Evolutionary conservation across 2,888 invertebrate genomes (phyloP).

Genomic region (Linnaemya vulpina): DNA sequence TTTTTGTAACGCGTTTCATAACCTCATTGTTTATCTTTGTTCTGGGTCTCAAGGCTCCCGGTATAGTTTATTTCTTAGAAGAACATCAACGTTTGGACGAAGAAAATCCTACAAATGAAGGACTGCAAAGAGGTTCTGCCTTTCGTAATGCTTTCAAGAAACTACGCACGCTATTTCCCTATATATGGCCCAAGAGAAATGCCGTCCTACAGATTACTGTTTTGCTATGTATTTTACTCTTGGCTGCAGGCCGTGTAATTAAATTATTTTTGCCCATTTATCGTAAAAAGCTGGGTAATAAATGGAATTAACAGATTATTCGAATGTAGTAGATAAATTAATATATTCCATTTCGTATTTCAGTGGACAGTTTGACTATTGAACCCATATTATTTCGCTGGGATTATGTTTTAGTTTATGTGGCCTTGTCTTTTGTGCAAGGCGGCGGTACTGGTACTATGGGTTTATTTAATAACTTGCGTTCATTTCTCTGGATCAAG

Average conservation of each 20-base stretch:
- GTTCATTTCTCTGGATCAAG: slow-evolving; percentile 96
- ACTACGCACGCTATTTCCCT: slow-evolving; percentile 91
- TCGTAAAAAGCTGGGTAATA: slow-evolving; percentile 93
- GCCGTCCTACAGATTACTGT: slow-evolving; percentile 90
- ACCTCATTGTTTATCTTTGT: slow-evolving; percentile 91
- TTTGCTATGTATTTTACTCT: slow-evolving; percentile 89
- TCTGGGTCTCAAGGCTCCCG: slow-evolving; percentile 93
- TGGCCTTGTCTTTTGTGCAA: slow-evolving; percentile 95
- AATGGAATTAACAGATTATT: background rate
- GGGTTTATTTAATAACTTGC: slow-evolving; percentile 95
- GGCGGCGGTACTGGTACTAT: slow-evolving; percentile 96
- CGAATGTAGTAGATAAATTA: background rate
- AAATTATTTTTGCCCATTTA: slow-evolving; percentile 97
- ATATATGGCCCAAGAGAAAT: slow-evolving; percentile 96
- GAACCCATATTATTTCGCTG: slow-evolving; percentile 88
- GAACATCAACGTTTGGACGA: slow-evolving; percentile 81
- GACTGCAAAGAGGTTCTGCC: slow-evolving; percentile 84
- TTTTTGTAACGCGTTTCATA: slow-evolving; percentile 92
- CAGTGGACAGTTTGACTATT: slow-evolving; percentile 91
- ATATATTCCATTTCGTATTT: slow-evolving; percentile 75
- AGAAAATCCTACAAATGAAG: slow-evolving; percentile 76
- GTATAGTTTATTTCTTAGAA: slow-evolving; percentile 86
- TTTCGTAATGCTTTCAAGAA: slow-evolving; percentile 92
- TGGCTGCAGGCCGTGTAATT: slow-evolving; percentile 91
- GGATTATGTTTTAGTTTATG: slow-evolving; percentile 94